Percentiles rank a stretch among this genome's conserved stretches.
Conservation (phyloP, 1,140 invertebrate species). For the Euborellia annulipes region DNA sequence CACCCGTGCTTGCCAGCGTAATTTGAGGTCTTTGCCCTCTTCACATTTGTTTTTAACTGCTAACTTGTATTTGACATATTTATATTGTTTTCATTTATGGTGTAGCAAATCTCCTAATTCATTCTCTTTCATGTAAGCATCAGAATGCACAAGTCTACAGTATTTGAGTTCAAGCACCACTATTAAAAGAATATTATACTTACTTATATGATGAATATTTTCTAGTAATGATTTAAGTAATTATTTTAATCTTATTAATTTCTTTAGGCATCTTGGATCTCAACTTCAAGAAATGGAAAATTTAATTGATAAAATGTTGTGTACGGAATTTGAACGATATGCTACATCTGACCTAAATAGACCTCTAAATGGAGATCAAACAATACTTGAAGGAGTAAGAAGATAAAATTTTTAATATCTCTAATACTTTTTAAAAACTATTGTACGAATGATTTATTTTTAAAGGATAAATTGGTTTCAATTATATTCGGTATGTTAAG, state of each 20-base stretch:
- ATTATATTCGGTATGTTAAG: slow-evolving; percentile 78
- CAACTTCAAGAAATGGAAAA: slow-evolving; percentile 94
- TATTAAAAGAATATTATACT: no score
- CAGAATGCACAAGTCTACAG: neutral
- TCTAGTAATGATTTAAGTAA: neutral
- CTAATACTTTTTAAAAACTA: neutral
- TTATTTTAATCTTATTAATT: neutral
- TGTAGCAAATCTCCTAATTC: no score
- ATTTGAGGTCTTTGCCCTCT: no score
- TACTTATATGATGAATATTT: no score
- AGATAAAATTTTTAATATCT: neutral
- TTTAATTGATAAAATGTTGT: slow-evolving; percentile 92
- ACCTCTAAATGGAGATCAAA: slow-evolving; percentile 45
- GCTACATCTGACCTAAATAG: slow-evolving; percentile 83
- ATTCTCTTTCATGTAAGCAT: no score
- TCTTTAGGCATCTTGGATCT: slow-evolving; percentile 70
- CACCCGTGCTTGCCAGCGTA: no score
- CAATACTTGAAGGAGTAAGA: slow-evolving; percentile 43
- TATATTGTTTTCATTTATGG: no score
- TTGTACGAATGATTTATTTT: neutral
- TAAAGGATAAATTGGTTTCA: slow-evolving; percentile 68
- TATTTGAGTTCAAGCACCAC: no score
- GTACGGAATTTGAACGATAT: slow-evolving; percentile 86
- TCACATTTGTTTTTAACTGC: no score
- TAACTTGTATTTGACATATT: no score